Evolutionary conservation across 1,140 invertebrate species (phyloP).

Genomic region (Pseudomyrmex cubaensis): DNA sequence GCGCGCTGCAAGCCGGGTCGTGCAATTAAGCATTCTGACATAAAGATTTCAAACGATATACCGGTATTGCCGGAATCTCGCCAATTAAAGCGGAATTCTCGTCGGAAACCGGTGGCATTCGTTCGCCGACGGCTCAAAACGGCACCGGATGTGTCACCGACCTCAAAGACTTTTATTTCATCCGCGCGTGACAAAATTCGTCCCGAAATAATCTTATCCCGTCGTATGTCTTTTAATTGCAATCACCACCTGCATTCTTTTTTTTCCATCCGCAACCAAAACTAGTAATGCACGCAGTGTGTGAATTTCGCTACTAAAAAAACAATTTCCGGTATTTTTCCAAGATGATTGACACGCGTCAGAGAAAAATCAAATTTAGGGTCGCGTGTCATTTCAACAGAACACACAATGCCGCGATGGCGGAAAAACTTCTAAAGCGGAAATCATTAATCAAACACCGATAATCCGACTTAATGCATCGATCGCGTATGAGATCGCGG

Average conservation of each 20-base stretch:
- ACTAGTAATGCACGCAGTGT: not conserved
- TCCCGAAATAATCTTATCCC: conserved; percentile 9
- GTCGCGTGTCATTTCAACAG: not conserved
- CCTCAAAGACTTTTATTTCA: conserved; percentile 40
- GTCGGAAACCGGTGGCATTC: not conserved
- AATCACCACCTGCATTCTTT: not conserved
- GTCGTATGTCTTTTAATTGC: not conserved
- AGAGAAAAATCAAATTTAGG: conserved; percentile 8
- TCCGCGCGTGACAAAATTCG: not conserved
- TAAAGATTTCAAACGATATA: conserved; percentile 56
- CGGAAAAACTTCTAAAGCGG: not conserved
- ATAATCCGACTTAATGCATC: conserved; percentile 7
- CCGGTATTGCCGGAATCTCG: conserved; percentile 59
- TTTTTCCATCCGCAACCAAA: not conserved
- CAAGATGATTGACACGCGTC: not conserved
- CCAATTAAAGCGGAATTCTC: conserved; percentile 71
- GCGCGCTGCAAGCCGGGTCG: conserved; percentile 26
- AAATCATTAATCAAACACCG: conserved; percentile 22
- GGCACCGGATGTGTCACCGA: conserved; percentile 7
- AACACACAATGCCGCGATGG: not conserved
- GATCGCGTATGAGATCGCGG: conserved; percentile 6
- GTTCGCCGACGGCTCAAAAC: conserved; percentile 9
- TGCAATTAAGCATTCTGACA: conserved; percentile 70
- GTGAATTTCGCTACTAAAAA: not conserved
- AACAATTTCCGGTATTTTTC: not conserved